Evolutionary conservation across 2,888 invertebrate species (phyloP), one percentile per base, ranked within the genome.

Genomic region (Xestia rhomboidea): DNA sequence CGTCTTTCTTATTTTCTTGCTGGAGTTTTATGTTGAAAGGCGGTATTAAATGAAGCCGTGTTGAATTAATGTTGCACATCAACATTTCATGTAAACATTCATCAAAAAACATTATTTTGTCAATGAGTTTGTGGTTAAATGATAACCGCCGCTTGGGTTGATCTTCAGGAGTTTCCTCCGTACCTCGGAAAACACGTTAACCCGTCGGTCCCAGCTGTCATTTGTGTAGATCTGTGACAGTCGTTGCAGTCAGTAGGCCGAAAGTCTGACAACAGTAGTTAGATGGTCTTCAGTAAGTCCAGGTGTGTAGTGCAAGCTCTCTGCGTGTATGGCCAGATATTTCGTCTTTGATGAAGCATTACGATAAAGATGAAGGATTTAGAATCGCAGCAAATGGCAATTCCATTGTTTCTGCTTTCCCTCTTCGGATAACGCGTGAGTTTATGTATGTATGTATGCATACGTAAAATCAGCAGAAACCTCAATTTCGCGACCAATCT

Each of bases 401-500:
- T 30, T 57, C 18, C 27, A 6, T 57, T 27, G 15, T 27, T 7
- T 57, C 27, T 27, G 18, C 18, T 27, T 27, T 7, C 10, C 3
- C 0, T 8, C 5, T 34, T 62, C 0, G 10, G 4, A 21, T 18
- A 21, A 21, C 30, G 10, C 10, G 60, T 10, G 30, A 62, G 4
- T 21, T 18, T 60, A 60, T 18, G 60, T n/a, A 51, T 60, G 18
- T 34, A 62, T 11, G 10, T 1, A 60, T 10, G 10, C 27, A 0
- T 21, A 46, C 2, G n/a, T 64, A 54, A 46, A 63, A n/a, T 8
- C 60, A 34, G 51, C 18, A 30, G 44, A 66, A 57, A 67, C 30
- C 60, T 62, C 66, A 62, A 75, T 67, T 81, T 46, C 21, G 3
- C 30, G 0, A 51, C 11, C 49, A 64, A 79, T 81, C 34, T 57